Base-by-base conservation (phyloP, 2,888 invertebrate genomes). In the Lasioglossum oenotherae region DNA sequence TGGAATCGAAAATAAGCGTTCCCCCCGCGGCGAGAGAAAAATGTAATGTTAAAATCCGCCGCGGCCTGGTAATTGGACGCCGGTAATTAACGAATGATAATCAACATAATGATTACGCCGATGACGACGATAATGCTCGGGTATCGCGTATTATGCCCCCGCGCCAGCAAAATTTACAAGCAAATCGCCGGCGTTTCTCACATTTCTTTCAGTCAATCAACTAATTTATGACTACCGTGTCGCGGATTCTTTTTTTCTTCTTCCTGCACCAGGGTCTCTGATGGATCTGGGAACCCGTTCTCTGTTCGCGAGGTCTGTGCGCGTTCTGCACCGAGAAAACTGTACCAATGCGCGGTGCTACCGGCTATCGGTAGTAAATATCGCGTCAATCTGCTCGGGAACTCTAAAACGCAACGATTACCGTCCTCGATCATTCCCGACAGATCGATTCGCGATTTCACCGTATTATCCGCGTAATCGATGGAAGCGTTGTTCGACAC, bases 1-100 rank as follows among this genome's bases (percentile, higher is more conserved):
- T 74, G 78, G 89, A 87, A 89, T 83, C 83, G 87, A 90, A 90
- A 90, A 88, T 77, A 85, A 87, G 81, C 77, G 79, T 83, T 38
- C 64, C 78, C 38, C 31, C 49, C 38, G 74, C 1, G 38, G 67
- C 31, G 35, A 67, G 67, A 35, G 69, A 80, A 72, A 71, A 79
- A 69, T 74, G 77, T 83, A 87, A 81, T 84, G 84, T 64, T 80
- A 78, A 80, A 74, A 82, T 46, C 72, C 19, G 12, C 72, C 44
- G 53, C 53, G 53, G 53, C 8, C 23, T n/a, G 53, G 82, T 85
- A 85, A 85, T 85, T 85, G 85, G 85, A 79, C 79, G 85, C 8
- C 35, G 71, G 82, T 85, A 90, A 90, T 90, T 90, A 90, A 89
- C 80, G 81, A 74, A 79, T 71, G 80, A 79, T 87, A 84, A 87